phyloP scores from a whole-genome alignment of 2,888 invertebrate species.

The Drosophila testacea region DNA sequence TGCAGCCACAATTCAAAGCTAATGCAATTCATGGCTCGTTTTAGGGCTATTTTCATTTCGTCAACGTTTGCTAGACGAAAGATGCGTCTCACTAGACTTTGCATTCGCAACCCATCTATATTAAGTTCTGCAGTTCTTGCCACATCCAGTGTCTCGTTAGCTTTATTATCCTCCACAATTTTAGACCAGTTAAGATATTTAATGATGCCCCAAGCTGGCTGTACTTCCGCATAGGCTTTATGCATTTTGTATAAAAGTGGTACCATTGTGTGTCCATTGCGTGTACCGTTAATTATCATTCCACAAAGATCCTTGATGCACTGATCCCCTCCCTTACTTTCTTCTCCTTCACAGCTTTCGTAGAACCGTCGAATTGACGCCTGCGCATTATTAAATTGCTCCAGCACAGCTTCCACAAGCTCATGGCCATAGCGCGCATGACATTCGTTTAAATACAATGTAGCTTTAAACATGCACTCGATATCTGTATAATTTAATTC shows the following conservation, averaged over 20 bases:
- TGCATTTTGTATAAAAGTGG: slow-evolving; percentile 55
- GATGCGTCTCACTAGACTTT: slow-evolving; percentile 60
- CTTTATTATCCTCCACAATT: slow-evolving; percentile 14
- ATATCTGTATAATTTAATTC: slow-evolving; percentile 45
- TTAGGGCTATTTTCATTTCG: slow-evolving; percentile 51
- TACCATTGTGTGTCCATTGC: slow-evolving; percentile 52
- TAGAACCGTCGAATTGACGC: slow-evolving; percentile 30
- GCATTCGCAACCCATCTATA: slow-evolving; percentile 51
- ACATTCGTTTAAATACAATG: slow-evolving; percentile 63
- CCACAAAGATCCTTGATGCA: slow-evolving; percentile 48
- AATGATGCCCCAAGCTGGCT: slow-evolving; percentile 53
- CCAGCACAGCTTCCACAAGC: slow-evolving; percentile 41
- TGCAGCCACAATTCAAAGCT: slow-evolving; percentile 54
- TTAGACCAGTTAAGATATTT: slow-evolving; percentile 58
- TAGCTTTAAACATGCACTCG: slow-evolving; percentile 66
- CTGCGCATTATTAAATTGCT: slow-evolving; percentile 30
- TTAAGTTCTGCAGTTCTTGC: slow-evolving; percentile 28
- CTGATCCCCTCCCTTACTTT: slow-evolving; percentile 1
- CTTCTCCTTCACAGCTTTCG: slow-evolving; percentile 19
- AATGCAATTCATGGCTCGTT: slow-evolving; percentile 48
- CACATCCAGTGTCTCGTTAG: slow-evolving; percentile 19
- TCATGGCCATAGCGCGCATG: slow-evolving; percentile 49
- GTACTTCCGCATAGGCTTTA: slow-evolving; percentile 52
- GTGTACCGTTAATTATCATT: slow-evolving; percentile 45
- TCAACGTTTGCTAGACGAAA: slow-evolving; percentile 37